Percentiles rank a stretch among this genome's conserved stretches.
Conservation (phyloP, 2,888 invertebrate genomes). For the Osmoderma eremita region DNA sequence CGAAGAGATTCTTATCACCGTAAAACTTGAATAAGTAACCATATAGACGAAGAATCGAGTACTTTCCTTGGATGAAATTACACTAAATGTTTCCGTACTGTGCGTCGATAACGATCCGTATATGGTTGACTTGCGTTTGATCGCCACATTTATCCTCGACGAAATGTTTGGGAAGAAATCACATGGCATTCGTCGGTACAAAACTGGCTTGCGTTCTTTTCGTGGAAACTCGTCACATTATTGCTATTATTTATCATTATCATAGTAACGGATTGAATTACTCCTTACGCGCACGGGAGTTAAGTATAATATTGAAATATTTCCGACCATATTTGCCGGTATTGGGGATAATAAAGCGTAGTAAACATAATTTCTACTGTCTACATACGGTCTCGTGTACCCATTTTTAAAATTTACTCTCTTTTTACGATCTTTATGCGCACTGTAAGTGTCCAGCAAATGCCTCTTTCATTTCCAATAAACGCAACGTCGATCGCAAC, state of each 20-base stretch:
- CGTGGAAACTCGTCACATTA: conserved; percentile 24
- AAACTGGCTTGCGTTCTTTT: conserved; percentile 31
- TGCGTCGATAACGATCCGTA: conserved; percentile 16
- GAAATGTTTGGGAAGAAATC: conserved; percentile 34
- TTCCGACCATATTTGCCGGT: conserved; percentile 28
- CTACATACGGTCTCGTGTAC: conserved; percentile 29
- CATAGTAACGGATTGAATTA: conserved; percentile 26
- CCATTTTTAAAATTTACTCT: conserved; percentile 35
- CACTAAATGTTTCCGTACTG: conserved; percentile 17
- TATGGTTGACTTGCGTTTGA: conserved; percentile 20
- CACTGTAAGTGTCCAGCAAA: not conserved
- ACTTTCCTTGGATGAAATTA: conserved; percentile 24
- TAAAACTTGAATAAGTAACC: conserved; percentile 31
- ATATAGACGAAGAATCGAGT: conserved; percentile 24
- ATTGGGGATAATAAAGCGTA: conserved; percentile 28
- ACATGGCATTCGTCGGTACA: conserved; percentile 23
- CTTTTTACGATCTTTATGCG: conserved; percentile 10
- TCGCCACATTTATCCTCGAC: conserved; percentile 28
- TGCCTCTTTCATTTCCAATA: conserved; percentile 24
- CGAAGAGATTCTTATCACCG: conserved; percentile 1
- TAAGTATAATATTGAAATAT: conserved; percentile 34
- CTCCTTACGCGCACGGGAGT: conserved; percentile 25
- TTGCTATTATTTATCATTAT: conserved; percentile 36
- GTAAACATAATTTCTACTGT: conserved; percentile 36
- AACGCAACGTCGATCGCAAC: not conserved